Base-by-base conservation (phyloP, 2,888 invertebrate species). In the Podotricha telesiphe region DNA sequence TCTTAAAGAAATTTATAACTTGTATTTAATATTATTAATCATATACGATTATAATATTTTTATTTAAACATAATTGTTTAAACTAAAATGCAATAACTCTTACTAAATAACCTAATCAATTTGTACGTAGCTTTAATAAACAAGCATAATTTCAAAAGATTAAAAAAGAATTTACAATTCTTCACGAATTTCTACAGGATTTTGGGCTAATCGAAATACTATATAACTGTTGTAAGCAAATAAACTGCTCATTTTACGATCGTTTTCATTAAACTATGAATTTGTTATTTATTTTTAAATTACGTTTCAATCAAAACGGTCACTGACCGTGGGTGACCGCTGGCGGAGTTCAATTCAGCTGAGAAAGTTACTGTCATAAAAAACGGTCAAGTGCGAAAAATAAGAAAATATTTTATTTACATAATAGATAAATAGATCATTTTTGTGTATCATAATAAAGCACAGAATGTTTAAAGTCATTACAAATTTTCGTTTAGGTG, bases 311-410 rank as follows among this genome's bases (percentile, higher is more conserved):
- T 65, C 67, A 67, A 67, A 67, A 65, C 65, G 65, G 69, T 69
- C 69, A 61, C 53, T 69, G 69, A 69, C 69, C 69, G 65, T 42
- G 17, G 55, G 47, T 69, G 69, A 69, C 69, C 65, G 69, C 56
- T 68, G 64, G 67, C 53, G 45, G 61, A 67, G 67, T 67, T 67
- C 66, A 66, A 66, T 59, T 50, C 61, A 62, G 61, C 67, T 62
- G 62, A 67, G 67, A 67, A 67, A 67, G 67, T 67, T 67, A 67
- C 67, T 67, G 67, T 67, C 67, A 67, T 62, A 67, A 67, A 67
- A 65, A 67, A 67, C 45, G 47, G 61, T 22, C 67, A 67, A 67
- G 61, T 61, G 67, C 61, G 53, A 67, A 67, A 67, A 67, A 53
- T 62, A 67, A 37, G 53, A 53, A 53, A 61, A 37, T 53, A 34